phyloP scores from a whole-genome alignment of 2,797 vertebrate species.

The Argyrosomus regius region DNA sequence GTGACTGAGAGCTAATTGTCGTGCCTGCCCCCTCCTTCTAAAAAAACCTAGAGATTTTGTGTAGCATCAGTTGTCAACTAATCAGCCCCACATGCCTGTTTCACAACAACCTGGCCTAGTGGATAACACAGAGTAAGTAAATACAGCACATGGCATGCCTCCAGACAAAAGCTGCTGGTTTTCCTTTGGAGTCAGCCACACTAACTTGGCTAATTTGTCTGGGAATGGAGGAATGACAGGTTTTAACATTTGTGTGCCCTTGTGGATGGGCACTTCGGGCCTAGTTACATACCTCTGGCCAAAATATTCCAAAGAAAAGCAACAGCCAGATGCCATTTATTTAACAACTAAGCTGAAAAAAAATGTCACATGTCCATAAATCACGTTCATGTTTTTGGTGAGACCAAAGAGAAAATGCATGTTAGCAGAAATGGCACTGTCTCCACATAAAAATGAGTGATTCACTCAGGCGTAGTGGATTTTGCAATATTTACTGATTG shows the following conservation, averaged over 20 bases:
- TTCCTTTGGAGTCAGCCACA: conserved; percentile 64
- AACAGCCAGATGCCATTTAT: conserved; percentile 36
- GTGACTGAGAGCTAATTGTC: conserved; percentile 73
- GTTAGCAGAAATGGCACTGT: conserved; percentile 27
- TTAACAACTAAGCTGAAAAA: conserved; percentile 26
- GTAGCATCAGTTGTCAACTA: conserved; percentile 72
- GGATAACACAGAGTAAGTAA: conserved; percentile 59
- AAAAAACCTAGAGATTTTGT: conserved; percentile 41
- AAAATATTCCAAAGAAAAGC: conserved; percentile 13
- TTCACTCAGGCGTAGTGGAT: conserved; percentile 9
- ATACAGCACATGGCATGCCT: conserved; percentile 50
- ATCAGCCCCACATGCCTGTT: conserved; percentile 77
- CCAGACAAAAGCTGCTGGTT: conserved; percentile 56
- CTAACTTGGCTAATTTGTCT: conserved; percentile 69
- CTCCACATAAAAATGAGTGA: conserved; percentile 20
- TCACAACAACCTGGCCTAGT: conserved; percentile 58
- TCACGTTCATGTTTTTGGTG: not conserved
- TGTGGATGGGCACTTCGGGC: conserved; percentile 46
- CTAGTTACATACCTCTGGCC: conserved; percentile 41
- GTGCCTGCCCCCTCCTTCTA: conserved; percentile 36
- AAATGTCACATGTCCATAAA: conserved; percentile 17
- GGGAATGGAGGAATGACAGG: conserved; percentile 49
- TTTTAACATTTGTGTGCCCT: conserved; percentile 53
- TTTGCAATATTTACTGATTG: conserved; percentile 33
- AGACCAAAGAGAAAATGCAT: conserved; percentile 17